These are phyloP conservation scores for Chydorus sphaericus DNA, from an alignment of 2,888 invertebrate species.

Conservation along the genomic window DNA sequence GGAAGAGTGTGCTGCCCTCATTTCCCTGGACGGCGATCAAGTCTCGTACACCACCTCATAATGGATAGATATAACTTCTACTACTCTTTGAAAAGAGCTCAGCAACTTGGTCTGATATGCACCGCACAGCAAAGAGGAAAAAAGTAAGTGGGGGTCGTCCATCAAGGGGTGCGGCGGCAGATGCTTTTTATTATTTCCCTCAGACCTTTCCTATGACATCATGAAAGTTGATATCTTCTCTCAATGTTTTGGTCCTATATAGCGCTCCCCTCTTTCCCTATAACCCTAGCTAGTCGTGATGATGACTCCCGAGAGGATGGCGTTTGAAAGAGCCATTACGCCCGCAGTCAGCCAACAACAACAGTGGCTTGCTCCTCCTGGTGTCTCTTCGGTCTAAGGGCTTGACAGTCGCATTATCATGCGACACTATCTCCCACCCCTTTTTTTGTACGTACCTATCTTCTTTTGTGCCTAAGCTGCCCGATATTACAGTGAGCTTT, in stretches of 20 bases:
- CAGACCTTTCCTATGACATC: background rate
- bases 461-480: background rate
- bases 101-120: background rate
- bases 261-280: background rate
- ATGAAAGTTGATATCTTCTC: background rate
- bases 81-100: background rate
- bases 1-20: background rate
- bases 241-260: background rate
- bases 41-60: too few species aligned
- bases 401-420: slow-evolving; percentile 11
- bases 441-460: background rate
- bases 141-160: background rate
- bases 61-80: too few species aligned
- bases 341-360: background rate
- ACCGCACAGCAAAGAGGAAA: background rate
- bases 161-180: background rate
- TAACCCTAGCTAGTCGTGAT: background rate
- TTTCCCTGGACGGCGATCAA: slow-evolving; percentile 3
- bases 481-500: background rate
- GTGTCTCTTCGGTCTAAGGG: background rate
- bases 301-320: slow-evolving; percentile 10
- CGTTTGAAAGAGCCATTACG: slow-evolving; percentile 11
- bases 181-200: background rate
- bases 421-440: slow-evolving; percentile 3
- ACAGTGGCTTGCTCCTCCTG: too few species aligned